Evolutionary conservation across 92 coral and sea anemone species (phyloP).

Genomic region (Porites cylindrica): DNA sequence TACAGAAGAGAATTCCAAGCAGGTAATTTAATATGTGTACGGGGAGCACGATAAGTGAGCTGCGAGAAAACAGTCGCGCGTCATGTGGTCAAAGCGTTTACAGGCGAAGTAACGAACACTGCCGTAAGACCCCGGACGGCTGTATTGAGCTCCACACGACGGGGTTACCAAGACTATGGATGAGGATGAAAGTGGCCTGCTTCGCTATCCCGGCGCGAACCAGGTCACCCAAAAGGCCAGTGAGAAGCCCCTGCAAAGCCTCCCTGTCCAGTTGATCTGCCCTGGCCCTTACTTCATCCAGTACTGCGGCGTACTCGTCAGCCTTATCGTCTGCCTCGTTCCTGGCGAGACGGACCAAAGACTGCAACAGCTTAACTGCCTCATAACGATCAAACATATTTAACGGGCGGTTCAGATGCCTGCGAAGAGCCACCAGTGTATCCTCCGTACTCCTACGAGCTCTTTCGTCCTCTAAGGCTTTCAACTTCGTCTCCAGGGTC

Average conservation of each 20-base stretch:
- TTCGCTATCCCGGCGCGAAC: conserved; percentile 2
- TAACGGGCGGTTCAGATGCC: conserved; percentile 12
- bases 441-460: conserved; percentile 24
- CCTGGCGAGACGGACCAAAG: conserved; percentile 18
- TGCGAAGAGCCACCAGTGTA: conserved; percentile 5
- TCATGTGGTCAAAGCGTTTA: conserved; percentile 1
- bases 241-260: conserved; percentile 9
- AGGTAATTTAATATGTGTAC: background rate
- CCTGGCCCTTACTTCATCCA: conserved; percentile 4
- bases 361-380: background rate
- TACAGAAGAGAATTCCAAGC: conserved; percentile 12
- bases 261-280: background rate
- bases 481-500: conserved; percentile 8
- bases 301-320: background rate
- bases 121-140: background rate
- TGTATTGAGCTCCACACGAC: background rate
- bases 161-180: background rate
- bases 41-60: conserved; percentile 9
- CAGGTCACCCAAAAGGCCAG: background rate
- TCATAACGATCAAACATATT: background rate
- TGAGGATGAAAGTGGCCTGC: conserved; percentile 9
- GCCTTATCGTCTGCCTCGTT: background rate
- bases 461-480: conserved; percentile 17
- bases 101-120: background rate
- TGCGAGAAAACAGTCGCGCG: background rate